Conservation (phyloP, 2,888 invertebrate species). For the Kryphioiulus occultus region DNA sequence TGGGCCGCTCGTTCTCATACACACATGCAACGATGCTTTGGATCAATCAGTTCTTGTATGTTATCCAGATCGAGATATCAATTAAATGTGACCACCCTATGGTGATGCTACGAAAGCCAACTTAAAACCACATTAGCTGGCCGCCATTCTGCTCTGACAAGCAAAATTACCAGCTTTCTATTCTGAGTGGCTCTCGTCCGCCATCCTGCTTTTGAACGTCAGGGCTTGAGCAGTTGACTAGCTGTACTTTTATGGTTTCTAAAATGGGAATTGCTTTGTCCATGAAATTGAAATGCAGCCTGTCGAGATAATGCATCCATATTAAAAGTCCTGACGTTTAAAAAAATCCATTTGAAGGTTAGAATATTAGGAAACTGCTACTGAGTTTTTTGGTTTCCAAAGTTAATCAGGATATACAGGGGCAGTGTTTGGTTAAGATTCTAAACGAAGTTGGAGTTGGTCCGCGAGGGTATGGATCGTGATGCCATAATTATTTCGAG, state of each 20-base stretch:
- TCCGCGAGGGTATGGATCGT: neutral
- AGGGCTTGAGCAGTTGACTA: neutral
- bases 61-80: neutral
- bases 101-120: neutral
- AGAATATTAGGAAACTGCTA: constrained; percentile 30
- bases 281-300: constrained; percentile 40
- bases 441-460: neutral
- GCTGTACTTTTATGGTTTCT: neutral
- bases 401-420: constrained; percentile 29
- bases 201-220: neutral
- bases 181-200: neutral
- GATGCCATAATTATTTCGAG: constrained; percentile 31
- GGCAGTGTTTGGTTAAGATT: neutral
- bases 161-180: neutral
- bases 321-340: constrained; percentile 36
- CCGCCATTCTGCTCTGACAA: neutral
- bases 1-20: neutral
- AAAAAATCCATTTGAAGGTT: constrained; percentile 8
- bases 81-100: neutral
- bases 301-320: constrained; percentile 33
- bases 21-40: neutral
- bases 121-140: neutral
- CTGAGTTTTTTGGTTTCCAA: neutral
- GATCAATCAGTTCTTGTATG: too few relatives aligned
- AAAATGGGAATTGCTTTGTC: neutral